Percentiles rank a stretch among this genome's conserved stretches.
These are phyloP conservation scores for Pseudomyrmex sp. DNA, from an alignment of 1,140 invertebrate genomes.

Conservation along the genomic window DNA sequence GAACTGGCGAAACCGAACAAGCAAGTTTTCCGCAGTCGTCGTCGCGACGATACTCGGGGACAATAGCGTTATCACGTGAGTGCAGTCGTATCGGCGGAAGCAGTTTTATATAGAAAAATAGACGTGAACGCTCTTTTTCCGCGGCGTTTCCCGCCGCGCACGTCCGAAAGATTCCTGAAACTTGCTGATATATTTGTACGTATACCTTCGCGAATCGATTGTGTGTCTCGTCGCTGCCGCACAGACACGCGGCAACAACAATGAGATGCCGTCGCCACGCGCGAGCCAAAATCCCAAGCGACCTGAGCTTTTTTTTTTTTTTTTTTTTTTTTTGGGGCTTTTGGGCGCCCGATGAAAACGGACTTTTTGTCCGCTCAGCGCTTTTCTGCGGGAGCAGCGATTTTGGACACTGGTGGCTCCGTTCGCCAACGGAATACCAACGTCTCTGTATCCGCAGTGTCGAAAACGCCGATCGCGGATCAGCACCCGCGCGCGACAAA, in stretches of 20 bases:
- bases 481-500: conserved; percentile 30
- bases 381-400: conserved; percentile 38
- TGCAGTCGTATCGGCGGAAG: neutral
- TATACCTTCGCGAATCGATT: conserved; percentile 16
- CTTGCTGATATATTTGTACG: conserved; percentile 24
- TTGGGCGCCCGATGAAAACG: conserved; percentile 3
- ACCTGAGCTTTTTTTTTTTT: conserved; percentile 14
- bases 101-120: conserved; percentile 39
- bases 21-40: neutral
- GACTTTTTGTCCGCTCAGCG: conserved; percentile 30
- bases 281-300: conserved; percentile 46
- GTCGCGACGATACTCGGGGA: neutral
- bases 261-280: conserved; percentile 41
- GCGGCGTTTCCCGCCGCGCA: neutral
- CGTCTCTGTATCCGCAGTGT: conserved; percentile 26
- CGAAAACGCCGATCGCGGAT: conserved; percentile 48
- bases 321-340: conserved; percentile 31
- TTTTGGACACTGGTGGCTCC: conserved; percentile 33
- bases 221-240: neutral
- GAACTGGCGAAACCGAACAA: neutral
- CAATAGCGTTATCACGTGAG: neutral
- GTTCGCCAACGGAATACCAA: neutral
- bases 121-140: conserved; percentile 1
- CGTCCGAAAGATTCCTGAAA: neutral
- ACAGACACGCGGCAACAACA: conserved; percentile 33